Base-by-base conservation (phyloP, 2,888 invertebrate species). In the Idaea dimidiata region DNA sequence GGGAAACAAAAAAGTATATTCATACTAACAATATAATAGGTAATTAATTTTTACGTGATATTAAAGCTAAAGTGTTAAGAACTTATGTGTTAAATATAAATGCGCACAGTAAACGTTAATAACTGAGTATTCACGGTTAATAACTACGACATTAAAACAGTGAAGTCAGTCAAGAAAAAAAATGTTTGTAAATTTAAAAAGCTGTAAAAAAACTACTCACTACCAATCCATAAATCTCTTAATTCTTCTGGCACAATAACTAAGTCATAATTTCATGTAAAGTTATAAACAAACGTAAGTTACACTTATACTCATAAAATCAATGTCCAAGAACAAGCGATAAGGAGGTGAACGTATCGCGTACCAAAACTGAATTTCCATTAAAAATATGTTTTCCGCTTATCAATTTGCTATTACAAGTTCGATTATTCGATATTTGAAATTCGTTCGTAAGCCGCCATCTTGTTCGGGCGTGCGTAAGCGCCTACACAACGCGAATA, bases 401-500 rank as follows among this genome's bases (percentile, higher is more conserved):
- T 80, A 81, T 82, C 81, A 80, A 76, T 75, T 70, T 75, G 74
- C 68, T 72, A 64, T 70, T 74, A 78, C 77, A 78, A 72, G 68
- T 70, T 66, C 66, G 70, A 73, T 76, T 79, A 75, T 80, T 77
- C 67, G 78, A 77, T 77, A 79, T 79, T 79, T 72, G 79, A 79
- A 84, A 76, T 75, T 80, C 77, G 78, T 74, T 78, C 74, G 72
- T 66, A 62, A 56, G 81, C 84, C 87, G 91, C 90, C 91, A 91
- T 92, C 76, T 91, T 91, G 83, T 78, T 80, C 78, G 76, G 83
- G 85, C 86, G 82, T 86, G 89, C 89, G 89, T 89, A 86, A 86
- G 91, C 91, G 91, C 88, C 89, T 89, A 87, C 88, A 88, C 90
- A 87, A 87, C 81, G 86, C 89, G 89, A 88, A 83, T 87, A 87